Base-by-base conservation (phyloP, 2,113 vertebrate species). In the Microcebus murinus region DNA sequence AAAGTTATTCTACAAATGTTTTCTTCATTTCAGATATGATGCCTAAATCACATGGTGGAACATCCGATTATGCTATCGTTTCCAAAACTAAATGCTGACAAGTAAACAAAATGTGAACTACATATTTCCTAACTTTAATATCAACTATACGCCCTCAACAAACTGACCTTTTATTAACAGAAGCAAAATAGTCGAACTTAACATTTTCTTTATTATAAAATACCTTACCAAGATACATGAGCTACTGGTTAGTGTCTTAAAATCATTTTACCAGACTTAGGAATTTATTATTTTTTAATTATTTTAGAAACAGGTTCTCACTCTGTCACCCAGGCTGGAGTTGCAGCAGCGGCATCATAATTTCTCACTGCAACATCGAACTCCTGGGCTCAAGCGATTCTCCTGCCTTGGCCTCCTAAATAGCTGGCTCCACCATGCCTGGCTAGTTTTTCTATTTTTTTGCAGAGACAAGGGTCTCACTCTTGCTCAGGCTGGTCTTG, bases 81-180 rank as follows among this genome's bases (percentile, higher is more conserved):
- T 94, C 50, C 86, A 95, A 94, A 80, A 52, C 61, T 94, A 59
- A 82, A 95, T 52, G n/a, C 55, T 91, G 68, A 94, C 61, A 94
- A 87, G 83, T 70, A 86, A 85, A 84, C n/a, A 57, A 90, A 96
- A 86, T 42, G 6, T 70, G 21, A 50, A 74, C 48, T 77, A 61
- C 80, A 27, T 87, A 84, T 48, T 52, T 77, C n/a, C 36, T 74
- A 70, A 81, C 57, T 87, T 85, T 48, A 81, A 27, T n/a, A 70
- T 61, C 63, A 91, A 92, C 10, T 90, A 71, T 4, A 2, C 73
- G 50, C 79, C 23, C 50, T 95, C 88, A 79, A 86, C 39, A 82
- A 94, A 70, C 21, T 18, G 48, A 92, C n/a, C 45, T 70, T 52
- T 79, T 50, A 31, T 83, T 57, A 92, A 71, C 20, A 59, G 27